A percentile compares a stretch with the other conserved stretches of the same genome.
Conservation (phyloP, 2,888 invertebrate genomes). For the Unio pictorum region DNA sequence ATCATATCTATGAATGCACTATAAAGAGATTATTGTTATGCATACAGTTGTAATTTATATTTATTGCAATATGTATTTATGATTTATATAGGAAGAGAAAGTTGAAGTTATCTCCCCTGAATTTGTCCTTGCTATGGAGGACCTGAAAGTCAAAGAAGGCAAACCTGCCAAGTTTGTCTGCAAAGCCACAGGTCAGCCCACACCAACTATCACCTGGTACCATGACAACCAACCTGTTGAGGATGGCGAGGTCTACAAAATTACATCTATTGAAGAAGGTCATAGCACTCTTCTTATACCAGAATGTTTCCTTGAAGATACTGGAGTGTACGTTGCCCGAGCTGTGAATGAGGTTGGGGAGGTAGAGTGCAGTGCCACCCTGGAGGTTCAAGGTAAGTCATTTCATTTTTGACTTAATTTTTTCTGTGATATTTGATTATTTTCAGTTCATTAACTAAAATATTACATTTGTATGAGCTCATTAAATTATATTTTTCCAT, state of each 20-base stretch:
- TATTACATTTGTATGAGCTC: too few species aligned
- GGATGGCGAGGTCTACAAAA: slow-evolving; percentile 77
- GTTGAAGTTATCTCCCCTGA: slow-evolving; percentile 28
- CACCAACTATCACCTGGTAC: slow-evolving; percentile 57
- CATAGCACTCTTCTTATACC: slow-evolving; percentile 56
- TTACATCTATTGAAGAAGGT: slow-evolving; percentile 49
- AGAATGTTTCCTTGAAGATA: slow-evolving; percentile 76
- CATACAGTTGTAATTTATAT: too few species aligned
- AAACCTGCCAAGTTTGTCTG: slow-evolving; percentile 59
- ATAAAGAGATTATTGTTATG: too few species aligned
- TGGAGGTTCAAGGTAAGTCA: slow-evolving; percentile 52
- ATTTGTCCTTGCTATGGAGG: slow-evolving; percentile 35
- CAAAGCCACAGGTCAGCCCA: slow-evolving; percentile 59
- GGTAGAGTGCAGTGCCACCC: slow-evolving; percentile 72
- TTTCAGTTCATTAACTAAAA: too few species aligned
- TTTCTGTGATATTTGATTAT: too few species aligned
- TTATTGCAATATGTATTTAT: too few species aligned
- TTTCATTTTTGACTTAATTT: not conserved
- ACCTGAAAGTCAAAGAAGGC: slow-evolving; percentile 55
- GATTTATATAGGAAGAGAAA: slow-evolving; percentile 8
- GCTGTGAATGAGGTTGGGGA: slow-evolving; percentile 82
- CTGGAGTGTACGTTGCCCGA: slow-evolving; percentile 85
- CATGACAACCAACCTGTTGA: slow-evolving; percentile 73
- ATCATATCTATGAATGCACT: too few species aligned
- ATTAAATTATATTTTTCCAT: too few species aligned